Base-by-base conservation (phyloP, 2,888 invertebrate genomes). In the Metalampra italica region DNA sequence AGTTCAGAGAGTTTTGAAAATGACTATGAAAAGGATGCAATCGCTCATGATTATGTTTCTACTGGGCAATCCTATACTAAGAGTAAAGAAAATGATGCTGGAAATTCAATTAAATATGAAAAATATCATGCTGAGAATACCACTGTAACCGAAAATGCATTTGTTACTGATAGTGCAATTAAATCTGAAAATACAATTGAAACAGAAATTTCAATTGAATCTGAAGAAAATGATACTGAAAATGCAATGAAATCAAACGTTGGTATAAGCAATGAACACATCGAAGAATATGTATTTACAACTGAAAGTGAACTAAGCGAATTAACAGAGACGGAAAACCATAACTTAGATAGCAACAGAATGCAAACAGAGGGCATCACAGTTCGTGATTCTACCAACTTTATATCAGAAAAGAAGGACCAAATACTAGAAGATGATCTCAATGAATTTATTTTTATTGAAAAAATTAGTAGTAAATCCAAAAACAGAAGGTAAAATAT, bases 391-490 rank as follows among this genome's bases (percentile, higher is more conserved):
- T 22, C 22, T 22, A 22, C 22, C n/a, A n/a, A n/a, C n/a, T n/a
- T n/a, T n/a, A n/a, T n/a, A 22, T 22, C 22, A 22, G 22, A 22
- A 22, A 5, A 22, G 22, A 5, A 22, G 5, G 22, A 22, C 22
- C 2, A 22, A 3, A 37, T 13, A 29, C 34, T 9, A 13, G 13
- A 7, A 32, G 52, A 51, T 32, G 53, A 51, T 15, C 44, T 40
- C 44, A 50, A 53, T 8, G 69, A 75, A 54, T 68, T 60, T 43
- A 68, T 70, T 12, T 70, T 73, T 29, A 11, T 71, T 30, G 56
- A 61, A 42, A 50, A 46, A 8, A 50, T 37, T 30, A 51, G 43
- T 37, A 42, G 51, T 49, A 34, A 34, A 9, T 3, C 7, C 3
- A 34, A 11, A 34, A 9, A n/a, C 2, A 36, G n/a, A 36, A 36